These are phyloP conservation scores for Oryzias javanicus DNA, from an alignment of 2,113 vertebrate species.

Conservation along the genomic window DNA sequence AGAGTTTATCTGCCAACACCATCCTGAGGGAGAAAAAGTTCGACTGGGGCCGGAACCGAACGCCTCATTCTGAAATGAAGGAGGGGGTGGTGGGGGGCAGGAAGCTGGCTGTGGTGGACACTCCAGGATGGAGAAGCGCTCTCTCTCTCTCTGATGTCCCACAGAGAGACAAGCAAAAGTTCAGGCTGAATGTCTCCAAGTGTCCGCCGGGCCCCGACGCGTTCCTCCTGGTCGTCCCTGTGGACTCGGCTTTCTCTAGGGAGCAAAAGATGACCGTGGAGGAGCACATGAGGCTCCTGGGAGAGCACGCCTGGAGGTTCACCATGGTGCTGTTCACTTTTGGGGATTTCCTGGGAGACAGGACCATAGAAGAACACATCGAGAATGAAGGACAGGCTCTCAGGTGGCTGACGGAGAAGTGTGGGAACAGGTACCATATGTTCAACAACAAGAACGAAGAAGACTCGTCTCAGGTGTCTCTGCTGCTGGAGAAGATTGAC, in stretches of 20 bases:
- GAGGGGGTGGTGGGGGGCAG: constrained; percentile 24
- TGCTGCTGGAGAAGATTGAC: constrained; percentile 48
- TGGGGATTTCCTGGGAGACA: constrained; percentile 35
- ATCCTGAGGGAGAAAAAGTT: constrained; percentile 36
- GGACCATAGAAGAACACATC: constrained; percentile 47
- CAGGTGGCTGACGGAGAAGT: constrained; percentile 40
- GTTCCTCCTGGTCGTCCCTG: constrained; percentile 43
- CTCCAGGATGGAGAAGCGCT: constrained; percentile 45
- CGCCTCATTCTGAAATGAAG: constrained; percentile 28
- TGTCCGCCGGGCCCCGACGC: constrained; percentile 46
- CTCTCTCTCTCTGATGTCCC: constrained; percentile 39
- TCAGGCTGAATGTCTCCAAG: constrained; percentile 34
- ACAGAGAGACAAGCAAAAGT: constrained; percentile 38
- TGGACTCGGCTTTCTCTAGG: constrained; percentile 34
- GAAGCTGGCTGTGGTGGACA: constrained; percentile 45
- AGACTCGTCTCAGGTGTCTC: constrained; percentile 32
- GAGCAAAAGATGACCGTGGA: constrained; percentile 19
- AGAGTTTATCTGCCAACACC: constrained; percentile 50
- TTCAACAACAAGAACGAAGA: constrained; percentile 41
- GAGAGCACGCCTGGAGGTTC: constrained; percentile 39
- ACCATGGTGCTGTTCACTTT: constrained; percentile 59
- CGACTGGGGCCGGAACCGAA: constrained; percentile 41
- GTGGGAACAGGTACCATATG: constrained; percentile 44
- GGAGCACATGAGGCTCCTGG: constrained; percentile 54
- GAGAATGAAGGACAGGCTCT: constrained; percentile 53